These are phyloP conservation scores for Dendroctonus valens DNA, from an alignment of 1,140 invertebrate genomes.

Conservation along the genomic window DNA sequence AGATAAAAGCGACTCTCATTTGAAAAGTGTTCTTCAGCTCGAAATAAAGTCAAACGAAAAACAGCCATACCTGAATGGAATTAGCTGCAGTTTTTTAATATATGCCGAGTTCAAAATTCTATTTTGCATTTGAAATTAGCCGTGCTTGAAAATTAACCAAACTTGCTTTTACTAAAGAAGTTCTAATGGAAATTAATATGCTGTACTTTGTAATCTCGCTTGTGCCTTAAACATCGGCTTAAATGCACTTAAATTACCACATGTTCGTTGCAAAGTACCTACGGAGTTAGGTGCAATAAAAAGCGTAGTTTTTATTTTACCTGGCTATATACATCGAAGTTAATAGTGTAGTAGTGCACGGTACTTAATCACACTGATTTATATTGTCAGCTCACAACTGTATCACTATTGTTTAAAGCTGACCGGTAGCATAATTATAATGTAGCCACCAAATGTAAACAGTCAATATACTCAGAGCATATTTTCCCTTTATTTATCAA, in stretches of 20 bases:
- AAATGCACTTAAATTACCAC: slow-evolving; percentile 11
- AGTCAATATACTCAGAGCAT: not conserved
- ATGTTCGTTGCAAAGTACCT: slow-evolving; percentile 2
- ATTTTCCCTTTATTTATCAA: slow-evolving; percentile 18
- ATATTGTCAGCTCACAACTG: slow-evolving; percentile 21
- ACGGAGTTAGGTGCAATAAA: slow-evolving; percentile 17
- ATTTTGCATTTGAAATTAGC: too few species aligned
- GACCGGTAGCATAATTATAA: slow-evolving; percentile 26
- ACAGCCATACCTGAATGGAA: too few species aligned
- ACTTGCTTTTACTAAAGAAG: too few species aligned
- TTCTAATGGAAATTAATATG: too few species aligned
- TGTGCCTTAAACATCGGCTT: too few species aligned
- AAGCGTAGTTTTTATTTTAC: slow-evolving; percentile 5
- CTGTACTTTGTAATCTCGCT: too few species aligned
- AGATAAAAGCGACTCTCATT: too few species aligned
- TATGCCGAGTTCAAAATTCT: too few species aligned
- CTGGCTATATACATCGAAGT: slow-evolving; percentile 15
- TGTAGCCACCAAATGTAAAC: slow-evolving; percentile 13
- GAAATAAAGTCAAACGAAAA: too few species aligned
- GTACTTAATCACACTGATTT: slow-evolving; percentile 30
- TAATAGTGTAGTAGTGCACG: slow-evolving; percentile 28
- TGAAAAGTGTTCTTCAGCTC: too few species aligned
- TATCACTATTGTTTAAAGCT: slow-evolving; percentile 29
- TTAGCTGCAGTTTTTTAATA: too few species aligned
- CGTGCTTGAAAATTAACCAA: too few species aligned